Evolutionary conservation across 1,140 invertebrate genomes (phyloP).

Genomic region (Nasonia giraulti): DNA sequence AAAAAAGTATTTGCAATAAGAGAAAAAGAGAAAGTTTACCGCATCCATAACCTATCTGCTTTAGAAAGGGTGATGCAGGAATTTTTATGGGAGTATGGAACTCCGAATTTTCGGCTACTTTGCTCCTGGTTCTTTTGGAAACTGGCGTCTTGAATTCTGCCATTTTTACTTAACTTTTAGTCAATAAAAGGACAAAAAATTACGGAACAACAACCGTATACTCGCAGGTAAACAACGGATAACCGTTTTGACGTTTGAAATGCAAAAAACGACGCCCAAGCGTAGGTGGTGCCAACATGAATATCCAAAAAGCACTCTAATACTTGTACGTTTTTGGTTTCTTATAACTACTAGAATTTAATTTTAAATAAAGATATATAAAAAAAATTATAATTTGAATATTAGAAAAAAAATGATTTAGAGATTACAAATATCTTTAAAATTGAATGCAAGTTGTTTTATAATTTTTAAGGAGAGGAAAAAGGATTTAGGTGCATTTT

Average conservation of each 20-base stretch:
- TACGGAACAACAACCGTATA: not conserved
- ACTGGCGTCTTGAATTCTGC: slow-evolving; percentile 66
- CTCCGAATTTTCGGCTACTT: slow-evolving; percentile 59
- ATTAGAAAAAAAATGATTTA: too few relatives aligned
- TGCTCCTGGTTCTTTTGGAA: slow-evolving; percentile 55
- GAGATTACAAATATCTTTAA: too few relatives aligned
- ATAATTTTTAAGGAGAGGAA: too few relatives aligned
- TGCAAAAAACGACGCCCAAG: not conserved
- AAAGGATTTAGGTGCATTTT: too few relatives aligned
- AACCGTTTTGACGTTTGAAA: slow-evolving; percentile 18
- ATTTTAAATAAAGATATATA: too few relatives aligned
- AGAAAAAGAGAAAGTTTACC: slow-evolving; percentile 72
- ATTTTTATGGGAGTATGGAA: slow-evolving; percentile 72
- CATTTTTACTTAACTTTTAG: slow-evolving; percentile 58
- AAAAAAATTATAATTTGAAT: too few relatives aligned
- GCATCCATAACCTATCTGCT: slow-evolving; percentile 84
- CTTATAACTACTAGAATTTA: too few relatives aligned
- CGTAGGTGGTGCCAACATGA: not conserved
- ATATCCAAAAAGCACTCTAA: not conserved
- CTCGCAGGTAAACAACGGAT: not conserved
- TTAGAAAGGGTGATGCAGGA: slow-evolving; percentile 81
- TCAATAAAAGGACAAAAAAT: not conserved
- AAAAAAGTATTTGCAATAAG: slow-evolving; percentile 30
- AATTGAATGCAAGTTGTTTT: too few relatives aligned
- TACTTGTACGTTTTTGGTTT: too few relatives aligned